Evolutionary conservation across 92 coral and sea anemone genomes (phyloP), one percentile per base, ranked within the genome.

Genomic region (Porites divaricata): DNA sequence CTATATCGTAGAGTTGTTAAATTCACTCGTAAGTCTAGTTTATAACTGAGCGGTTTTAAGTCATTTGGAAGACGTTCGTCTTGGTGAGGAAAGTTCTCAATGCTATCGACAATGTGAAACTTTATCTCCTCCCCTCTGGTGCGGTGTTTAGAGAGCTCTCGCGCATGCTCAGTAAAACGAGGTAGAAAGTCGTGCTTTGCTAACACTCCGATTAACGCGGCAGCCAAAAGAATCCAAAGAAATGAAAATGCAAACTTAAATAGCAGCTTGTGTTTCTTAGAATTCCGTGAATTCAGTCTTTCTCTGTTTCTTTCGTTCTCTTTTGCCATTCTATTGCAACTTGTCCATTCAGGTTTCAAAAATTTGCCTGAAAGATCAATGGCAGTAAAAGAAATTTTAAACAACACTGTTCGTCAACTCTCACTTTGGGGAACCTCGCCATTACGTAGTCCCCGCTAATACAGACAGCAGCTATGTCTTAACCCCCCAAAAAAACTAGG

Each of bases 11-110:
- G 85, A 26, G 92, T 86, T 63, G 87, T 84, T 20, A 92, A 74
- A 57, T 92, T 89, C 26, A 85, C 91, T 72, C 81, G 78, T 56
- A 92, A 54, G 41, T 76, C 81, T 67, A 92, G 83, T 19, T 92
- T 78, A 76, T 92, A 92, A 4, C 70, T 85, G 16, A 89, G 25
- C 64, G 95, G 95, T 75, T 81, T 21, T 3, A 92, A 26, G 77
- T 92, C 83, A 22, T 49, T 75, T 1, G 95, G 95, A 61, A 92
- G 83, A 22, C 87, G 75, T 67, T 64, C 77, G 11, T 70, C 73
- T 66, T 56, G 63, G 68, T 86, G 82, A 17, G 88, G 85, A 45
- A 92, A 89, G n/a, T 72, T 78, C 16, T 82, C 79, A 14, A 66
- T 79, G 75, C 76, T 70, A n/a, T 63, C 24, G 62, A 88, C 84